A percentile compares a stretch with the other conserved stretches of the same genome.
Evolutionary conservation across 1,140 invertebrate species (phyloP).

Genomic region (Helicoverpa zea): DNA sequence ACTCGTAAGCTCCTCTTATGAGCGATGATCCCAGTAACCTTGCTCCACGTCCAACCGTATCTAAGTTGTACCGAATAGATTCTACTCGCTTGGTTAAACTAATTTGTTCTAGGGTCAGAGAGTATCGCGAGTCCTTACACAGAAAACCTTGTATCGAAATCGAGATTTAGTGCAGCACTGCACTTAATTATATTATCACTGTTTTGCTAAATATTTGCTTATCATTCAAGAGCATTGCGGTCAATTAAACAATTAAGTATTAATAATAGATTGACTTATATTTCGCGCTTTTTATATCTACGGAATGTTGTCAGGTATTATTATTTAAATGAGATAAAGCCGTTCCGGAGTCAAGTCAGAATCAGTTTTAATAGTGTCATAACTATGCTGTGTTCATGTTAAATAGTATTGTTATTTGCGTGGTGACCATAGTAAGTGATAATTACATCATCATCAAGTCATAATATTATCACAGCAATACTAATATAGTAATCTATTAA

Average conservation of each 20-base stretch:
- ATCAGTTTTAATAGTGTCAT: not conserved
- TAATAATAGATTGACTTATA: constrained; percentile 8
- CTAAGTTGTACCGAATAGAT: constrained; percentile 45
- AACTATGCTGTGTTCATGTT: not conserved
- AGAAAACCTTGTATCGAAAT: constrained; percentile 53
- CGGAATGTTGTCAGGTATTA: not conserved
- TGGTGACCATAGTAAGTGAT: not conserved
- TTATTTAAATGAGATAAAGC: not conserved
- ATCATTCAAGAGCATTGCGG: constrained; percentile 48
- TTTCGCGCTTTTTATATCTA: not conserved
- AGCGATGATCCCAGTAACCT: constrained; percentile 38
- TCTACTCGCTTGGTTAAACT: constrained; percentile 50
- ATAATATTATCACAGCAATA: constrained; percentile 14
- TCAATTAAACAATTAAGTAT: constrained; percentile 23
- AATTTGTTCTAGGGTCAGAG: constrained; percentile 55
- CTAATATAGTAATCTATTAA: constrained; percentile 9
- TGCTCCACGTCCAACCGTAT: constrained; percentile 26
- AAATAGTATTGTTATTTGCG: constrained; percentile 2
- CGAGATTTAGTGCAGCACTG: constrained; percentile 45
- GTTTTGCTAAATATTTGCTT: constrained; percentile 36
- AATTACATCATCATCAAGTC: constrained; percentile 1
- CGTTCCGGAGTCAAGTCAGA: not conserved
- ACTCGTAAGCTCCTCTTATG: constrained; percentile 32
- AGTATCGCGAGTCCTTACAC: constrained; percentile 54
- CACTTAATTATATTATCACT: constrained; percentile 44